phyloP scores from a whole-genome alignment of 2,888 invertebrate genomes.

The Liopterus haemorrhoidalis region DNA sequence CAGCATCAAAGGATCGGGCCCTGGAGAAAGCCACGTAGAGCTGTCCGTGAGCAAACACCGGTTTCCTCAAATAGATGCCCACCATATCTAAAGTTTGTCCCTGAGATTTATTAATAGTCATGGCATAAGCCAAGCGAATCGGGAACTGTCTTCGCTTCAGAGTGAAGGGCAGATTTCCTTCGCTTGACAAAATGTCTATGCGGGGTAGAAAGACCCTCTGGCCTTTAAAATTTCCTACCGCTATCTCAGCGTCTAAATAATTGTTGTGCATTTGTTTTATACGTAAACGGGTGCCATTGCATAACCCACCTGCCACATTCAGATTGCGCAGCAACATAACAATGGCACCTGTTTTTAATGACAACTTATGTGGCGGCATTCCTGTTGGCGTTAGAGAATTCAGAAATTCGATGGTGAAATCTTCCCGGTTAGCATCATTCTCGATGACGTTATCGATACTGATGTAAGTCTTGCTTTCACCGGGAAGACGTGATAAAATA shows the following conservation, averaged over 20 bases:
- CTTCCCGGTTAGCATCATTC: too few relatives aligned
- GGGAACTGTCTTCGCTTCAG: conserved; percentile 13
- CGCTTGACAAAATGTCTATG: conserved; percentile 4
- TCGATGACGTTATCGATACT: too few relatives aligned
- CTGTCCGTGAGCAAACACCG: conserved; percentile 17
- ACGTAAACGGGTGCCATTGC: conserved; percentile 28
- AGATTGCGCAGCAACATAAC: conserved; percentile 32
- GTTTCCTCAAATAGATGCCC: conserved; percentile 4
- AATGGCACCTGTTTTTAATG: conserved; percentile 28
- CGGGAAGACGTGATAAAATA: too few relatives aligned
- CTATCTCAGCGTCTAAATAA: background rate
- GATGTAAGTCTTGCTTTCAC: too few relatives aligned
- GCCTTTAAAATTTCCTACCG: too few relatives aligned
- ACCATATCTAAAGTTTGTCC: conserved; percentile 16
- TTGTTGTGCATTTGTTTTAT: background rate
- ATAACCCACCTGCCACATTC: conserved; percentile 26
- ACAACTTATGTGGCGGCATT: conserved; percentile 30
- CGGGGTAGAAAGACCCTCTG: too few relatives aligned
- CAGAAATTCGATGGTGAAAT: conserved; percentile 16
- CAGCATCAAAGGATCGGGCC: too few relatives aligned
- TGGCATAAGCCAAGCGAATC: conserved; percentile 11
- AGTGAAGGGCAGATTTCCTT: conserved; percentile 12
- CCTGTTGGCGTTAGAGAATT: conserved; percentile 23
- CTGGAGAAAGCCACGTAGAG: too few relatives aligned
- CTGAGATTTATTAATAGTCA: too few relatives aligned